These are phyloP conservation scores for Euzetes globulus DNA, from an alignment of 2,888 invertebrate genomes.

Conservation along the genomic window DNA sequence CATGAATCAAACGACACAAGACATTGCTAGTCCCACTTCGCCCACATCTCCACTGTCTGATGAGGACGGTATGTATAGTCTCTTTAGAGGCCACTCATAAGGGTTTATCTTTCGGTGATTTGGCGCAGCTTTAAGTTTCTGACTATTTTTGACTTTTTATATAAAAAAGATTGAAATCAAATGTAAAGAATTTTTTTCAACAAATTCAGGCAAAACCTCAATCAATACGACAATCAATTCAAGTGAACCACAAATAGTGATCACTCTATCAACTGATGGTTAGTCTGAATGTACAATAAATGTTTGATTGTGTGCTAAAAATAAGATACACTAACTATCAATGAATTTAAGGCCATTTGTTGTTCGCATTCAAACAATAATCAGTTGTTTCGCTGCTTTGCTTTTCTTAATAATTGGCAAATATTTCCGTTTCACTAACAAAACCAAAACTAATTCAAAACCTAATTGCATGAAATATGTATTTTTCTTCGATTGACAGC, in stretches of 20 bases:
- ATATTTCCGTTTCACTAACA: conserved; percentile 18
- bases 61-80: conserved; percentile 42
- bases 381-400: neutral
- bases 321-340: neutral
- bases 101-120: conserved; percentile 13
- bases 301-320: neutral
- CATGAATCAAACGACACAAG: conserved; percentile 33
- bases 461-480: conserved; percentile 34
- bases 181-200: neutral
- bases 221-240: conserved; percentile 5
- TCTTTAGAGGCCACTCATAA: neutral
- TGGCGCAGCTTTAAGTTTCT: conserved; percentile 8
- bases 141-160: neutral
- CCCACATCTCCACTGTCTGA: conserved; percentile 44
- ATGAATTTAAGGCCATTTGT: neutral
- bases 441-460: neutral
- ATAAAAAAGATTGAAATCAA: neutral
- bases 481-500: conserved; percentile 18
- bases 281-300: conserved; percentile 13
- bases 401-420: conserved; percentile 10
- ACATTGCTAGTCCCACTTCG: conserved; percentile 41
- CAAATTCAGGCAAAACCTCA: conserved; percentile 19
- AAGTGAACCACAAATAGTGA: conserved; percentile 31
- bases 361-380: neutral
- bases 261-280: conserved; percentile 33